Evolutionary conservation across 2,888 invertebrate species (phyloP), one percentile per base, ranked within the genome.

Genomic region (Rotaria socialis): DNA sequence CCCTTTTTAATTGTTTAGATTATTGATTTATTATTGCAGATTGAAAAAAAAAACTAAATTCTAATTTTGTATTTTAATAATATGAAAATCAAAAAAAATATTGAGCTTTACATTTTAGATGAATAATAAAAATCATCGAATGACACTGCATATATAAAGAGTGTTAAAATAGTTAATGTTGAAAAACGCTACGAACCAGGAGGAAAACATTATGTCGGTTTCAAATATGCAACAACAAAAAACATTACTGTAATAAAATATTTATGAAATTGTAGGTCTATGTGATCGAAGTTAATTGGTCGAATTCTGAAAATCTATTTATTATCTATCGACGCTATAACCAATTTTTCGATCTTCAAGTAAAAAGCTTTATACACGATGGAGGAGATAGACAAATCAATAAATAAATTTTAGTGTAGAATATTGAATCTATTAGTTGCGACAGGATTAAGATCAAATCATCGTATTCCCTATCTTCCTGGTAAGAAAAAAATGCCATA

Each of bases 341-440:
- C 84, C 88, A 89, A 56, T 90, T 90, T 88, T 90, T 90, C 86
- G 90, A 90, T 87, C 89, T 90, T 22, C 90, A 90, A 89, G 90
- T 90, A 88, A 27, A 58, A 52, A 0, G 2, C 24, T 47, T 4
- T 74, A 5, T 2, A 10, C 41, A 5, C 16, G 7, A 74, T n/a
- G 41, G 7, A 41, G 0, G 19, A 19, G 22, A 55, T 3, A 22
- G 6, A 55, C 22, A 55, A 19, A 35, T 22, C 6, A 19, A 3
- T n/a, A 11, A 1, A 11, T 7, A n/a, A 11, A 27, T 35, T 67
- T 67, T 88, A 90, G 90, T 89, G 89, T 86, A 88, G 87, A 50
- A 84, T 90, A 74, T 87, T 90, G 87, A 90, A 90, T 85, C 89
- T 89, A 87, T 90, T 90, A 88, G 90, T 90, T 14, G 88, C 89